Percentiles rank a stretch among this genome's conserved stretches.
phyloP scores from a whole-genome alignment of 2,888 invertebrate genomes.

The Drosophila merina region DNA sequence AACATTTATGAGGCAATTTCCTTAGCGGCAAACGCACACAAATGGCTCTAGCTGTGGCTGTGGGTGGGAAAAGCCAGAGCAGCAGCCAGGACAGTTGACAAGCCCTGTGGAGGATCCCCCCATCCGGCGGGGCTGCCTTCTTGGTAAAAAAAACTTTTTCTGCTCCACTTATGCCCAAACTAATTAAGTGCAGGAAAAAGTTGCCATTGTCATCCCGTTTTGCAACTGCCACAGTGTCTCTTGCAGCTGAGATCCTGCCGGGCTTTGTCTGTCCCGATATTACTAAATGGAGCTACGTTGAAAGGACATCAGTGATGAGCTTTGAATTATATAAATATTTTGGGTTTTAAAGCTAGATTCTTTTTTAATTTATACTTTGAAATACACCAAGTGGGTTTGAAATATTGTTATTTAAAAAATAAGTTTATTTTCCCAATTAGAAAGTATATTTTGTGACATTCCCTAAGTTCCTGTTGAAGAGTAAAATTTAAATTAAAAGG shows the following conservation, averaged over 20 bases:
- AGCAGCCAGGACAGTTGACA: conserved; percentile 57
- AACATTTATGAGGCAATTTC: conserved; percentile 80
- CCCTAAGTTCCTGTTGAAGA: too few relatives aligned
- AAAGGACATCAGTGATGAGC: conserved; percentile 6
- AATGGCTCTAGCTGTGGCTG: conserved; percentile 13
- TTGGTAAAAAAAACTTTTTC: conserved; percentile 69
- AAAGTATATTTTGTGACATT: too few relatives aligned
- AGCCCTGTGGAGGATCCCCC: conserved; percentile 48
- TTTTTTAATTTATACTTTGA: too few relatives aligned
- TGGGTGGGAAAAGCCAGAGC: conserved; percentile 10
- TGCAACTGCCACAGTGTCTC: conserved; percentile 48
- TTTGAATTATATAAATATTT: too few relatives aligned
- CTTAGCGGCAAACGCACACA: conserved; percentile 61
- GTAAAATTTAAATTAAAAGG: too few relatives aligned
- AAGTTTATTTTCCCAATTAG: too few relatives aligned
- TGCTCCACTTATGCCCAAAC: conserved; percentile 80
- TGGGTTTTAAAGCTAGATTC: too few relatives aligned
- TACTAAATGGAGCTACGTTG: conserved; percentile 38
- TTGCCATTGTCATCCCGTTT: conserved; percentile 74
- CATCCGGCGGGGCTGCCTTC: conserved; percentile 2
- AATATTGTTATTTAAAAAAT: too few relatives aligned
- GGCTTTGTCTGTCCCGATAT: conserved; percentile 40
- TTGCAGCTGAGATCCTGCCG: conserved; percentile 22
- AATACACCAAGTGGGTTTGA: too few relatives aligned
- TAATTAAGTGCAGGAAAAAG: conserved; percentile 80